Conservation (phyloP, 2,113 vertebrate species). For the Grammomys surdaster region DNA sequence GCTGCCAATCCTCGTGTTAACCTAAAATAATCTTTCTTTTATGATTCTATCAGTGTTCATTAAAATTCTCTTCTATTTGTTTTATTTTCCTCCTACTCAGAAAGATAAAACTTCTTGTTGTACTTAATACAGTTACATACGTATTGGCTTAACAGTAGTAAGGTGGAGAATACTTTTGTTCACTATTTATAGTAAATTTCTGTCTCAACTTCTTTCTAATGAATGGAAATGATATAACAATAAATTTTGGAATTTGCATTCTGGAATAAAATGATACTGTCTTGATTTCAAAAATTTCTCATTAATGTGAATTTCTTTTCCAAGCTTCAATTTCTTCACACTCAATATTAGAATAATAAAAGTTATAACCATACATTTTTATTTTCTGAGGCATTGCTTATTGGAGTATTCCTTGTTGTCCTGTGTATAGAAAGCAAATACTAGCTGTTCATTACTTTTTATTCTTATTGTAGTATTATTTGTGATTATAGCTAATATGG, state of each 20-base stretch:
- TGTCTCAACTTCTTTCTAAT: background rate
- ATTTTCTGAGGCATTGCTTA: background rate
- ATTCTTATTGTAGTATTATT: background rate
- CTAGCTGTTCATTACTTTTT: background rate
- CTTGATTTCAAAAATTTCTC: slow-evolving; percentile 33
- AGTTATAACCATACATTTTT: background rate
- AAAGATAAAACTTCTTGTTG: background rate
- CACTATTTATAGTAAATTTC: background rate
- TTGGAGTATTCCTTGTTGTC: background rate
- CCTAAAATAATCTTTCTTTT: background rate
- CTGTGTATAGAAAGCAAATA: background rate
- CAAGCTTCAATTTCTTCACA: background rate
- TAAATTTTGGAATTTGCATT: background rate
- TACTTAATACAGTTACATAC: background rate
- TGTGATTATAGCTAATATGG: background rate
- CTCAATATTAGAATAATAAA: slow-evolving; percentile 28
- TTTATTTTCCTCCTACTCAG: background rate
- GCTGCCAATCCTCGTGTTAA: background rate
- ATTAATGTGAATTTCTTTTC: background rate
- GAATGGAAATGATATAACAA: background rate
- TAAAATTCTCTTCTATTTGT: background rate
- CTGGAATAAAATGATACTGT: background rate
- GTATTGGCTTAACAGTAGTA: background rate
- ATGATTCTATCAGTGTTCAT: background rate
- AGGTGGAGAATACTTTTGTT: background rate